Base-by-base conservation (phyloP, 2,888 invertebrate species). In the Vanessa cardui region DNA sequence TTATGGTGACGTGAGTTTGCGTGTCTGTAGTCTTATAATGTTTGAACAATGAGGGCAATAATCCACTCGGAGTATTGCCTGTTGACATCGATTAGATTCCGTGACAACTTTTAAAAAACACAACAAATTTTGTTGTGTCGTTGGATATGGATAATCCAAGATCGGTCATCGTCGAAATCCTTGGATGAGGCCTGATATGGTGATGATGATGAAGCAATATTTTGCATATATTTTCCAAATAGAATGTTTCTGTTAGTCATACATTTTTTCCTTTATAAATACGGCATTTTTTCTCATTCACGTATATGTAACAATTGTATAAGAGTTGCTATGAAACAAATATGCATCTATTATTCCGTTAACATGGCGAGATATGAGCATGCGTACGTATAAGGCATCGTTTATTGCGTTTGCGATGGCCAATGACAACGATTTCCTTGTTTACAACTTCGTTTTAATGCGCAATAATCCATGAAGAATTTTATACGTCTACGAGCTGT, bases 301-400 rank as follows among this genome's bases (percentile, higher is more conserved):
- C 12, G 39, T 39, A 12, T 39, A 39, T 39, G 9, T 4, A 39
- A 39, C 18, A 49, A 49, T 20, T 49, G 49, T 18, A 18, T 7
- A 49, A n/a, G 18, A 49, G 18, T n/a, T 49, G 18, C 18, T 49
- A 49, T n/a, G 8, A 49, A 20, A 49, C 26, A 52, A 16, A 26
- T 26, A 52, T 52, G 52, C 52, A 52, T 5, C 16, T 21, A 52
- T 52, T 21, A 50, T 21, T 50, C 21, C 15, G 50, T 50, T 21
- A 49, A 52, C 15, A 26, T 31, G 44, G 58, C 44, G 20, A 44
- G 18, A 59, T 59, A 45, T 16, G 21, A 59, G 16, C 21, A 26
- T 59, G 26, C 59, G 21, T 59, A 59, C 59, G 21, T 59, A 59
- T 59, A 21, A 45, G 59, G 59, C 39, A 59, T 21, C 20, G 31